Percentiles rank a stretch among this genome's conserved stretches.
These are phyloP conservation scores for Chymomyza costata DNA, from an alignment of 1,140 invertebrate genomes.

Conservation along the genomic window DNA sequence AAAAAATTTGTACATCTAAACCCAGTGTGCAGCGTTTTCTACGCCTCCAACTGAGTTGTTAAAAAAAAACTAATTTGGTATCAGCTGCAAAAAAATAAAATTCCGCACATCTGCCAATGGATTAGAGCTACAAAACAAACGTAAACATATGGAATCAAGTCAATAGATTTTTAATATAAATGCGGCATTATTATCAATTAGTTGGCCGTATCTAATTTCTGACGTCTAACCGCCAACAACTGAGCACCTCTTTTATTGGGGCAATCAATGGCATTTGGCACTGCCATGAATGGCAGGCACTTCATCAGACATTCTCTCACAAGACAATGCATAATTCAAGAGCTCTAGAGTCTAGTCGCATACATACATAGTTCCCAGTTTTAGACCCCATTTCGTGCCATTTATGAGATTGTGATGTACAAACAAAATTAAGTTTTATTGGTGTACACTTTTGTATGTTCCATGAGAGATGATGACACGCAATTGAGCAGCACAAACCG, in stretches of 20 bases:
- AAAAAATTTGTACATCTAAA: no score
- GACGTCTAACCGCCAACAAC: not conserved
- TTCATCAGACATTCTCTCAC: conserved; percentile 67
- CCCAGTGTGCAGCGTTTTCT: not conserved
- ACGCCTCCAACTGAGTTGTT: conserved; percentile 9
- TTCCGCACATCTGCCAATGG: no score
- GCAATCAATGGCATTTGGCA: conserved; percentile 47
- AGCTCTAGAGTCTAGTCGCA: conserved; percentile 36
- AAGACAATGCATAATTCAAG: conserved; percentile 68
- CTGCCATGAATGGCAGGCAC: conserved; percentile 50
- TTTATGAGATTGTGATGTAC: conserved; percentile 31
- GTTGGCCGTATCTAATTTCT: conserved; percentile 45
- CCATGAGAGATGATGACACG: not conserved
- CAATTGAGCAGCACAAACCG: not conserved
- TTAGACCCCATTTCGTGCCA: no score
- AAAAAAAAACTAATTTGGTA: conserved; percentile 12
- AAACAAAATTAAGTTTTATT: conserved; percentile 73
- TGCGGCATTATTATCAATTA: conserved; percentile 68
- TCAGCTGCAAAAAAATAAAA: conserved; percentile 36
- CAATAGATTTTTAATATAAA: conserved; percentile 47
- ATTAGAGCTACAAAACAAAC: no score
- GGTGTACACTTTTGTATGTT: conserved; percentile 32
- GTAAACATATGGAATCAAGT: no score
- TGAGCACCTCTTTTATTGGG: conserved; percentile 37
- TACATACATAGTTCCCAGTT: conserved; percentile 17